Percentiles rank a stretch among this genome's conserved stretches.
Conservation (phyloP, 2,797 vertebrate genomes). For the Pangasius sanitwongsei region DNA sequence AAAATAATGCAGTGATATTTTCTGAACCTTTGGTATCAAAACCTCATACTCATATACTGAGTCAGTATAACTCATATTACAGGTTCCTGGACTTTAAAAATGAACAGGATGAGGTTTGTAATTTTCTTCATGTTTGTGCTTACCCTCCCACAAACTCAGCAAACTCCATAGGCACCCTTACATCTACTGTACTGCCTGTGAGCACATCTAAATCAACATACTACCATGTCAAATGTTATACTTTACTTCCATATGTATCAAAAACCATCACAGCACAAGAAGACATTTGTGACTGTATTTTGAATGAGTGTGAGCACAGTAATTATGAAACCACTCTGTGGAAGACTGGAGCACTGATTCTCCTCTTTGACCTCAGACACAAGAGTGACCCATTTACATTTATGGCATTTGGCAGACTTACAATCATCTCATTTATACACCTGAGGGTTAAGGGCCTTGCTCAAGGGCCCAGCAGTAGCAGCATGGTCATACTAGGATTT, state of each 20-base stretch:
- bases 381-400: neutral
- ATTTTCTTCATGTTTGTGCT: neutral
- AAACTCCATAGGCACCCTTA: neutral
- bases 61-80: neutral
- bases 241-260: neutral
- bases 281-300: neutral
- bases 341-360: constrained; percentile 13
- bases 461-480: too few species aligned
- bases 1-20: neutral
- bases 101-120: neutral
- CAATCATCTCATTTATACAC: too few species aligned
- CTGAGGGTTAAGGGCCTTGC: too few species aligned
- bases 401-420: too few species aligned
- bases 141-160: neutral
- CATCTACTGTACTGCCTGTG: neutral
- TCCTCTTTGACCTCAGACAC: constrained; percentile 43
- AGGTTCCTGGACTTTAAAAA: neutral
- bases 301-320: neutral
- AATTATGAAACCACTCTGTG: neutral
- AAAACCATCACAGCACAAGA: neutral
- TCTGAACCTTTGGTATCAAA: neutral
- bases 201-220: neutral
- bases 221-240: neutral
- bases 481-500: too few species aligned
- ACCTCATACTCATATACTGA: too few species aligned